Evolutionary conservation across 30 jellyfish, hydroid and myxozoan genomes (phyloP).

Genomic region (Aurelia aurita): DNA sequence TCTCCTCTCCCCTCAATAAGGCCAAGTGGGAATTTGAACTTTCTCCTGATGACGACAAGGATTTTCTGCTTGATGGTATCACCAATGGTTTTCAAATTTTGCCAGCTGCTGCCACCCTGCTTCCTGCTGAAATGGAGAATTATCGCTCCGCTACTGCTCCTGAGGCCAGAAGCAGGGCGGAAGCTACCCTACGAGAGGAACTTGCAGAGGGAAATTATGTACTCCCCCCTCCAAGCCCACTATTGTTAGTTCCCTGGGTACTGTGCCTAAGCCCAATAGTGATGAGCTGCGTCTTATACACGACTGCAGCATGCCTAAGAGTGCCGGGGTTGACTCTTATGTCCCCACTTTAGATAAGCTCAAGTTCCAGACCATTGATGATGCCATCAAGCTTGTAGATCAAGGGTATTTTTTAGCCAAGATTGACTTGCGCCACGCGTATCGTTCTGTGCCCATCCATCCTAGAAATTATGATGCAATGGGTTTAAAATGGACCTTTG

Average conservation of each 20-base stretch:
- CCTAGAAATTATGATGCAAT: background rate
- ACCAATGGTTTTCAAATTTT: background rate
- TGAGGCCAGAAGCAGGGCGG: no score
- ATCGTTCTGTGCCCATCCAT: background rate
- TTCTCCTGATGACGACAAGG: background rate
- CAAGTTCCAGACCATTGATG: background rate
- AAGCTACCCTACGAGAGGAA: no score
- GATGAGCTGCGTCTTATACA: background rate
- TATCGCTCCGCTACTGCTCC: background rate
- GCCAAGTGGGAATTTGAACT: background rate
- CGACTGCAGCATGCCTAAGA: background rate
- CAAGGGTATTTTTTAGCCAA: background rate
- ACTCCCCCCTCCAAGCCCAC: background rate
- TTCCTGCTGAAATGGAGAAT: background rate
- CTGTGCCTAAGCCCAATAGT: background rate
- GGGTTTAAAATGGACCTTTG: no score
- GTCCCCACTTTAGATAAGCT: constrained; percentile 2
- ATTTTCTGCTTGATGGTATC: constrained; percentile 11
- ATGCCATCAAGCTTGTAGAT: constrained; percentile 11
- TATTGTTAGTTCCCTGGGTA: background rate
- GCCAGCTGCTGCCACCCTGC: background rate
- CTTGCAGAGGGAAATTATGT: no score
- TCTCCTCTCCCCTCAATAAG: background rate
- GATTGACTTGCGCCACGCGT: no score
- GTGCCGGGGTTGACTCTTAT: background rate